These are phyloP conservation scores for Papilio helenus DNA, from an alignment of 1,140 invertebrate species.

Conservation along the genomic window DNA sequence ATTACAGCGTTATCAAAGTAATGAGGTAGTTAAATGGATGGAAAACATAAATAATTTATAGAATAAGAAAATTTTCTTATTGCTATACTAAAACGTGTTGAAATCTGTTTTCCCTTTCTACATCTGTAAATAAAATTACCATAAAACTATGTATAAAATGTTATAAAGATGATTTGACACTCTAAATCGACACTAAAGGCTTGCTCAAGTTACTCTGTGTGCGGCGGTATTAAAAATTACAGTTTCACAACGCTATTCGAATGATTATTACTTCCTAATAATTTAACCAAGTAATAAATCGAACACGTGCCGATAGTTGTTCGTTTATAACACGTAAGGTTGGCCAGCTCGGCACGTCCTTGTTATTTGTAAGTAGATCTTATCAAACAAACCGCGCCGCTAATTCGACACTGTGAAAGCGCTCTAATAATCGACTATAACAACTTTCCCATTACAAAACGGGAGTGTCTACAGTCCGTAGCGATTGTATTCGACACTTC, in stretches of 20 bases:
- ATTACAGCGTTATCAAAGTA: constrained; percentile 23
- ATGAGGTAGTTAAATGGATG: constrained; percentile 14
- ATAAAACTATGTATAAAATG: background rate
- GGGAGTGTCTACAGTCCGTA: constrained; percentile 48
- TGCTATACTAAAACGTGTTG: background rate
- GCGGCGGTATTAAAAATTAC: background rate
- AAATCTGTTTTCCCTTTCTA: background rate
- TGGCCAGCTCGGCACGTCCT: constrained; percentile 13
- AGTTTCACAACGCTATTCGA: background rate
- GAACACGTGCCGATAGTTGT: background rate
- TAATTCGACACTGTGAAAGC: constrained; percentile 37
- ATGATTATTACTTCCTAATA: background rate
- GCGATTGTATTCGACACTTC: constrained; percentile 54
- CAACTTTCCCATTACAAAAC: constrained; percentile 61
- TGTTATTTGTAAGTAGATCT: constrained; percentile 40
- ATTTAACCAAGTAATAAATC: constrained; percentile 8
- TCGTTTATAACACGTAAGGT: background rate
- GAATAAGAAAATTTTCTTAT: background rate
- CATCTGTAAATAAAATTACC: background rate
- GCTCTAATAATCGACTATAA: constrained; percentile 18
- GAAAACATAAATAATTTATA: constrained; percentile 21
- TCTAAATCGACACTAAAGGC: background rate
- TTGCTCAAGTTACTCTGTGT: background rate
- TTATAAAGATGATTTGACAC: background rate
- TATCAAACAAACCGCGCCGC: constrained; percentile 29